Evolutionary conservation across 2,888 invertebrate genomes (phyloP), one percentile per base, ranked within the genome.

Genomic region (Deilephila porcellus): DNA sequence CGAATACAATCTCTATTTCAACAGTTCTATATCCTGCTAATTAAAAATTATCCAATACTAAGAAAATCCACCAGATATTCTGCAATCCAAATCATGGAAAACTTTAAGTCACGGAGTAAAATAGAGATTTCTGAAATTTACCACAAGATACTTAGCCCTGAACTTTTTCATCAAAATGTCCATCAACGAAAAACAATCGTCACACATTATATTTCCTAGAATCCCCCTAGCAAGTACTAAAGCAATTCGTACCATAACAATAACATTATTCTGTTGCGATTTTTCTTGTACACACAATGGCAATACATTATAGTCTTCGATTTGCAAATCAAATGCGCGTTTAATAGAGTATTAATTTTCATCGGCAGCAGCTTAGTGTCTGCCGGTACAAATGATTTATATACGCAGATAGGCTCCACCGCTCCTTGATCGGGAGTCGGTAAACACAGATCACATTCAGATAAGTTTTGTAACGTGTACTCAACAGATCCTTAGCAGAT

Each of bases 311-410:
- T 63, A n/a, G 67, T 67, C 37, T 67, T 37, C 25, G 77, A 91
- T 91, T 92, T 90, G 91, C 91, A 91, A 92, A 91, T 88, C 88
- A 89, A 91, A 91, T 90, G 83, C 78, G 79, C 82, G 77, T 83
- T 86, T 73, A 89, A 87, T 86, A 76, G 81, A 83, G 84, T 85
- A 88, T 90, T 88, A 85, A 88, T 90, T 86, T 81, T 79, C 83
- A 86, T 83, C 85, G 83, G 85, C 88, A 86, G 84, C 86, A 83
- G 83, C 81, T 82, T 81, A 83, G 82, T 84, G 85, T 85, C 83
- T 67, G 81, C 78, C 75, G 80, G 77, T 82, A 85, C 82, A 83
- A 88, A 85, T 90, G 87, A 90, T 91, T 90, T 89, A 90, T 89
- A 79, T 79, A 73, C 82, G 82, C 80, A 83, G 89, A 89, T 89